Base-by-base conservation (phyloP, 2,888 invertebrate species). In the Diaphora mendica region DNA sequence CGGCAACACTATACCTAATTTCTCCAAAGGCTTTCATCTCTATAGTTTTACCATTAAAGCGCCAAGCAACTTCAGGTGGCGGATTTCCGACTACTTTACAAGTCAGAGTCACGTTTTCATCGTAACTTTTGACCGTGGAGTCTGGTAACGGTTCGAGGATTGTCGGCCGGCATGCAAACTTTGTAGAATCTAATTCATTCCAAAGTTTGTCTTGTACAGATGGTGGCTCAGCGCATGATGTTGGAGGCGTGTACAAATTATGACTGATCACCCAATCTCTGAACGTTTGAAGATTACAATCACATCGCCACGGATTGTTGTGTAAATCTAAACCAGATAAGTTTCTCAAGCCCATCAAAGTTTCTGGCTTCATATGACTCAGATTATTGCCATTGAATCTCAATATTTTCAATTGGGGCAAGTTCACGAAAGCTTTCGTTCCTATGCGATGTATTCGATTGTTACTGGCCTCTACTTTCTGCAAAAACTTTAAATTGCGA, bases 241-340 rank as follows among this genome's bases (percentile, higher is more conserved):
- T 98, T 3, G 97, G 97, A 15, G 97, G 96, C 20, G 98, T 97
- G 86, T 98, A 97, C 73, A 98, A 95, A 76, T 98, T 98, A 79
- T 96, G 96, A 81, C 96, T 96, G 73, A 97, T 96, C 76, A 97
- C 97, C 96, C 97, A 98, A 87, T 98, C 97, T 62, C 98, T 96
- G 84, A 99, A 98, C 70, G 96, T 96, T 88, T 98, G 97, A 79
- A 99, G 93, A 83, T 97, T 97, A 90, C 99, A 99, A 87, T 99
- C 98, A 91, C 99, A 99, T 75, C 97, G 96, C 99, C 99, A 99
- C 0, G 97, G 98, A 90, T 99, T 99, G 81, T 97, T 97, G 85
- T 97, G 97, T 65, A 99, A 94, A 84, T 97, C 97, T 62, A 99
- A 92, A 73, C 97, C 97, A 42, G 97, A 96, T 74, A 99, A 94